Base-by-base conservation (phyloP, 2,113 vertebrate genomes). In the Coregonus clupeaformis region DNA sequence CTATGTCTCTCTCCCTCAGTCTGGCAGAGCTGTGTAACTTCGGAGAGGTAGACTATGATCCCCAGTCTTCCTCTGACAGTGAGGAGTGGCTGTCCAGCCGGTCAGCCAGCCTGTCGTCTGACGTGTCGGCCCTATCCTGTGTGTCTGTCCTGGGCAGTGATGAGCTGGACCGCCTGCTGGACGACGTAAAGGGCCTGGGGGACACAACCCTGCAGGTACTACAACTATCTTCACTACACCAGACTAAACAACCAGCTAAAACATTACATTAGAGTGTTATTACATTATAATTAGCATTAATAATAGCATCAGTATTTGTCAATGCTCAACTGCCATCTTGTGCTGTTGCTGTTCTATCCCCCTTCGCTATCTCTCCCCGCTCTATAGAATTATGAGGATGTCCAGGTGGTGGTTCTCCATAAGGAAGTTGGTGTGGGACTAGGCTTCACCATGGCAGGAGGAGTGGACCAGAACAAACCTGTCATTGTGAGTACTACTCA, bases 331-430 rank as follows among this genome's bases (percentile, higher is more conserved):
- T 16, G 57, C 57, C n/a, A 22, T 60, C n/a, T 60, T 55, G 25
- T 64, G 18, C 64, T 22, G 9, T 25, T 52, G 42, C 36, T 30
- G 7, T 42, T 13, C 42, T 60, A 12, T 70, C 4, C 22, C 68
- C 12, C 29, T 75, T 75, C 29, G 42, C 66, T 16, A 24, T 64
- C 49, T 52, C 16, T 64, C n/a, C 13, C 4, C 16, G 74, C 25
- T 69, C 64, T 76, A 27, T 68, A 94, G 94, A 86, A 90, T 64
- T 90, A 85, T 65, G 79, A 92, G 1, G 91, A 93, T 14, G 87
- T 95, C 9, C 90, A 93, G 29, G 94, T 95, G 60, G 91, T 93
- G 60, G 93, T 95, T 72, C 90, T 94, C n/a, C 94, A 95, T 78
- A 95, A 95, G 80, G 93, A 94, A 3, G 60, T 91, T 2, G 94